These are phyloP conservation scores for Coreoperca whiteheadi DNA, from an alignment of 2,113 vertebrate genomes.

Conservation along the genomic window DNA sequence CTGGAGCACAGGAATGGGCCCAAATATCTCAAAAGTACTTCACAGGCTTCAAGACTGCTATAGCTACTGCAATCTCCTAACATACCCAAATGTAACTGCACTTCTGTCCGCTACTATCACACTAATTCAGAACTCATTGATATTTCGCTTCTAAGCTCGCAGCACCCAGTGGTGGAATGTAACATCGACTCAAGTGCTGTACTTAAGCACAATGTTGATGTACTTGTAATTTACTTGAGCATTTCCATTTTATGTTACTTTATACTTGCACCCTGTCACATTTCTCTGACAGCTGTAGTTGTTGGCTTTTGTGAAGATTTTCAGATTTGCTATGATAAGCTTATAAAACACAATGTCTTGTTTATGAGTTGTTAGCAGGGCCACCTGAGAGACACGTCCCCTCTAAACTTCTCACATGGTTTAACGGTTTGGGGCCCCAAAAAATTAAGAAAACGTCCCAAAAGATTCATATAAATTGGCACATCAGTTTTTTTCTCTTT, in stretches of 20 bases:
- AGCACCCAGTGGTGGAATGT: neutral
- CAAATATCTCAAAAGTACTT: constrained; percentile 51
- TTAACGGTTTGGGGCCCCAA: neutral
- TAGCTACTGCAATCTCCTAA: constrained; percentile 44
- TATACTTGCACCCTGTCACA: neutral
- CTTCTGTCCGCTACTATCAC: constrained; percentile 38
- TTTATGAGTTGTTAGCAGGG: neutral
- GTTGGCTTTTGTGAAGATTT: neutral
- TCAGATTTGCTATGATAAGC: neutral
- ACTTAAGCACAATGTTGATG: neutral
- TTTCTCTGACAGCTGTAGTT: neutral
- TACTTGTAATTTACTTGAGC: neutral
- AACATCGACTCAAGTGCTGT: neutral
- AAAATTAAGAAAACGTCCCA: neutral
- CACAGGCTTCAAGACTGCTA: constrained; percentile 34
- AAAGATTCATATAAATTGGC: neutral
- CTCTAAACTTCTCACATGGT: neutral
- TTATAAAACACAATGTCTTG: neutral
- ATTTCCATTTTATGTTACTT: neutral
- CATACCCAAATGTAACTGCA: constrained; percentile 31
- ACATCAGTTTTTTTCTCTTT: neutral
- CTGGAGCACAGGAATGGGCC: constrained; percentile 27
- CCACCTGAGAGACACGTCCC: neutral
- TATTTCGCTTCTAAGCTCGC: constrained; percentile 13
- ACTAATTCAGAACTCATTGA: constrained; percentile 29